These are phyloP conservation scores for Cyprinodon diabolis DNA, from an alignment of 2,797 vertebrate genomes.

Conservation along the genomic window DNA sequence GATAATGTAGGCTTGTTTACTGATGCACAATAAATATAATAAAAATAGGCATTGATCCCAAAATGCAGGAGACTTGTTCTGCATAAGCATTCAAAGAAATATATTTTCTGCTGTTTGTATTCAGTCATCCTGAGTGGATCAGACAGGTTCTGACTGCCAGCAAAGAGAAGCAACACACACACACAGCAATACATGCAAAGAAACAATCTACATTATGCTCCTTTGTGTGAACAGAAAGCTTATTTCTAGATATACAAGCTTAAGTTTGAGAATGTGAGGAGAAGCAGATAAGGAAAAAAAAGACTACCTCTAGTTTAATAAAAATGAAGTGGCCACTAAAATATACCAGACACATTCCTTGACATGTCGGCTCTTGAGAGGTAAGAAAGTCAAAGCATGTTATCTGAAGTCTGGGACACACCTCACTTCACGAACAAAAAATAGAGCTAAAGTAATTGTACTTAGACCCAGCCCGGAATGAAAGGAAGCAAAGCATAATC, in stretches of 20 bases:
- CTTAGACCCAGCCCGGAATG: background rate
- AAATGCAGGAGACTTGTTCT: constrained; percentile 18
- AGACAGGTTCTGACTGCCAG: constrained; percentile 63
- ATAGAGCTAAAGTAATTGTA: background rate
- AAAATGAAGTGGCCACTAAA: constrained; percentile 25
- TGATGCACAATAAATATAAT: constrained; percentile 40
- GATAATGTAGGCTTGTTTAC: constrained; percentile 42
- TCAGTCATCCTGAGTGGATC: constrained; percentile 47
- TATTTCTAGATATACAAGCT: constrained; percentile 5
- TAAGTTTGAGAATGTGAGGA: constrained; percentile 22
- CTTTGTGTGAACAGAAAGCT: background rate
- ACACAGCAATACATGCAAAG: background rate
- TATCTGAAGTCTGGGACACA: constrained; percentile 38
- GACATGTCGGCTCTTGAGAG: constrained; percentile 74
- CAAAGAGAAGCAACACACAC: constrained; percentile 11
- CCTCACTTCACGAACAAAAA: constrained; percentile 24
- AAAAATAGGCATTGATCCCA: constrained; percentile 23
- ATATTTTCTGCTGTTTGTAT: constrained; percentile 7
- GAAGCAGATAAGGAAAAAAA: constrained; percentile 25
- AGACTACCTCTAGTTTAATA: constrained; percentile 16
- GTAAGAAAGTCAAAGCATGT: constrained; percentile 37
- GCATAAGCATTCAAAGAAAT: constrained; percentile 22
- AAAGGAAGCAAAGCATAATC: background rate
- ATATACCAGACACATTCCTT: constrained; percentile 70
- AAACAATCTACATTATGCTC: background rate